These are phyloP conservation scores for Chaetophractus vellerosus DNA, from an alignment of 2,797 vertebrate species.

Conservation along the genomic window DNA sequence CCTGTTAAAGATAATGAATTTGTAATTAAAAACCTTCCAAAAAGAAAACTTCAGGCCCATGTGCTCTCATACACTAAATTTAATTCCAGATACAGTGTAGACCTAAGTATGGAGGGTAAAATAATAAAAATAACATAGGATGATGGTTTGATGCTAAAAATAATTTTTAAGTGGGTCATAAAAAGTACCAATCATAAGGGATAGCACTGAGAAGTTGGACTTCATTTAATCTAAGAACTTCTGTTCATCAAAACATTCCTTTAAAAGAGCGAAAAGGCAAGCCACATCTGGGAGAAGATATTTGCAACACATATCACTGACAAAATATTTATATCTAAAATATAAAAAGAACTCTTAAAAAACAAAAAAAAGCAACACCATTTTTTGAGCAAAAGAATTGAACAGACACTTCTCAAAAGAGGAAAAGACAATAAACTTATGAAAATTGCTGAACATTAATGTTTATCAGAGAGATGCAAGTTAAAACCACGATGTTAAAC, in stretches of 20 bases:
- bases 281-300: too few relatives aligned
- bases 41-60: background rate
- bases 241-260: background rate
- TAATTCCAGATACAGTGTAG: background rate
- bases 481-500: slow-evolving; percentile 54
- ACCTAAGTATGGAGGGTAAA: background rate
- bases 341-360: slow-evolving; percentile 16
- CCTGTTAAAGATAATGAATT: slow-evolving; percentile 23
- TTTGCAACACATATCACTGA: slow-evolving; percentile 20
- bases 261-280: too few relatives aligned
- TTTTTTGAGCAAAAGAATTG: slow-evolving; percentile 48
- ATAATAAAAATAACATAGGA: slow-evolving; percentile 27
- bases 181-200: background rate
- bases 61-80: background rate
- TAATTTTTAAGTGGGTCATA: slow-evolving; percentile 38
- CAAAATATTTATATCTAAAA: slow-evolving; percentile 62
- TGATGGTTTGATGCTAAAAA: background rate
- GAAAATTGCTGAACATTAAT: slow-evolving; percentile 49
- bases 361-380: background rate
- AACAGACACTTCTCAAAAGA: slow-evolving; percentile 40
- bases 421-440: slow-evolving; percentile 3
- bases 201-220: background rate
- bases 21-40: background rate
- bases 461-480: slow-evolving; percentile 52
- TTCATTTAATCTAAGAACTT: slow-evolving; percentile 42